Evolutionary conservation across 2,888 invertebrate species (phyloP).

Genomic region (Drosophila sordidula): DNA sequence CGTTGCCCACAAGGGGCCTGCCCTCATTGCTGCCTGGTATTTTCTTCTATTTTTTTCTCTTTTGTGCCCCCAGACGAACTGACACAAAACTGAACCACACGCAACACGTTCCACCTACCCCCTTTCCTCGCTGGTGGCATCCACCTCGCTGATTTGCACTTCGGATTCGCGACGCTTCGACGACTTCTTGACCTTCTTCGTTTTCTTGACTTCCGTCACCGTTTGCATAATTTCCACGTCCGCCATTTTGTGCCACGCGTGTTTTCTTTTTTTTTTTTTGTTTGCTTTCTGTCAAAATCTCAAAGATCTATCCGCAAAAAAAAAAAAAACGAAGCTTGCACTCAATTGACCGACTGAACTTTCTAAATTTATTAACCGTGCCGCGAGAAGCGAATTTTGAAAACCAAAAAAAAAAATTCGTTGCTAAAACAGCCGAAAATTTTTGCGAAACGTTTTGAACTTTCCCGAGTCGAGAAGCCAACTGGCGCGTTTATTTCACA

Average conservation of each 20-base stretch:
- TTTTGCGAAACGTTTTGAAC: slow-evolving; percentile 76
- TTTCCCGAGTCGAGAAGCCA: slow-evolving; percentile 84
- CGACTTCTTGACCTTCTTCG: slow-evolving; percentile 96
- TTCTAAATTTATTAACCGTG: slow-evolving; percentile 51
- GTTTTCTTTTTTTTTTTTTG: neutral
- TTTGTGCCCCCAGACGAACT: slow-evolving; percentile 43
- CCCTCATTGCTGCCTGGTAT: neutral
- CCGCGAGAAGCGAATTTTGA: no score
- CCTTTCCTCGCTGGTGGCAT: slow-evolving; percentile 88
- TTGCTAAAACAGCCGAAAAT: slow-evolving; percentile 34
- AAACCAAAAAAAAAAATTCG: slow-evolving; percentile 1
- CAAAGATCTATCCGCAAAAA: slow-evolving; percentile 1
- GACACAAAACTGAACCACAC: slow-evolving; percentile 65
- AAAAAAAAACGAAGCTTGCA: slow-evolving; percentile 46
- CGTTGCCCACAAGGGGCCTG: neutral
- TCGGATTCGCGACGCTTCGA: slow-evolving; percentile 93
- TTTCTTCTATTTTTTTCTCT: neutral
- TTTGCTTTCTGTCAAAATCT: neutral
- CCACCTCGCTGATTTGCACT: slow-evolving; percentile 93
- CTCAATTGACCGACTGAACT: slow-evolving; percentile 83
- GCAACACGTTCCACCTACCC: slow-evolving; percentile 92
- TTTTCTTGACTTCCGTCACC: slow-evolving; percentile 92
- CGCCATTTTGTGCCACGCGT: slow-evolving; percentile 88
- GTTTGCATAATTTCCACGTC: slow-evolving; percentile 96
- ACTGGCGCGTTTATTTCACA: slow-evolving; percentile 75